These are phyloP conservation scores for Pelecanus crispus DNA, from an alignment of 2,113 vertebrate genomes.

Conservation along the genomic window DNA sequence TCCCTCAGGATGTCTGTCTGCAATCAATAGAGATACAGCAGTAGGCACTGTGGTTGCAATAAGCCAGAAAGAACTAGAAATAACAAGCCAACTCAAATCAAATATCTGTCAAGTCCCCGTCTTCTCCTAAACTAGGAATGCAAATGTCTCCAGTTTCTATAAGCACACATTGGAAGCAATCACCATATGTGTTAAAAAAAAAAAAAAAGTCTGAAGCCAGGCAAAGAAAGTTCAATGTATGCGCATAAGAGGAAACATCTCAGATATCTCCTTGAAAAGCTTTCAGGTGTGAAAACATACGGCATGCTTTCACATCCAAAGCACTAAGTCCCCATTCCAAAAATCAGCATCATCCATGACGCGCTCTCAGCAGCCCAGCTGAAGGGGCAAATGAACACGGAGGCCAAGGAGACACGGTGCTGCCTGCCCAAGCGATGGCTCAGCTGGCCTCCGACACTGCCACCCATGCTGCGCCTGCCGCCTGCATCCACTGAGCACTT, in stretches of 20 bases:
- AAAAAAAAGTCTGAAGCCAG: neutral
- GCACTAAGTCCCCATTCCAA: neutral
- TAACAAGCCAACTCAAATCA: constrained; percentile 49
- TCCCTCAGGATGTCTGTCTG: constrained; percentile 28
- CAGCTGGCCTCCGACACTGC: neutral
- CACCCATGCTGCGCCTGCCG: neutral
- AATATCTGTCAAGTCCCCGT: constrained; percentile 21
- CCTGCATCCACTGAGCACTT: neutral
- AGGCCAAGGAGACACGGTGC: neutral
- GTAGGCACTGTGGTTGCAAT: constrained; percentile 7
- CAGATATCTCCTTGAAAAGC: neutral
- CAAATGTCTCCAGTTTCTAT: constrained; percentile 36
- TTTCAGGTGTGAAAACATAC: constrained; percentile 39
- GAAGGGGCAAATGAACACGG: neutral
- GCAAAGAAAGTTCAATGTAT: constrained; percentile 34
- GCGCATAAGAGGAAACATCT: neutral
- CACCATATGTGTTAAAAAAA: neutral
- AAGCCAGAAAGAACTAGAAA: constrained; percentile 43
- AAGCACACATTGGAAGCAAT: constrained; percentile 22
- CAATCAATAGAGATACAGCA: constrained; percentile 22
- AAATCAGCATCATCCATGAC: neutral
- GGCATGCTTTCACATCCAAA: neutral
- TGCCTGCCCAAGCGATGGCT: neutral
- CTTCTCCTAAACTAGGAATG: constrained; percentile 7
- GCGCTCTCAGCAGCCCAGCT: neutral